Base-by-base conservation (phyloP, 2,113 vertebrate genomes). In the Thalassoma bifasciatum region DNA sequence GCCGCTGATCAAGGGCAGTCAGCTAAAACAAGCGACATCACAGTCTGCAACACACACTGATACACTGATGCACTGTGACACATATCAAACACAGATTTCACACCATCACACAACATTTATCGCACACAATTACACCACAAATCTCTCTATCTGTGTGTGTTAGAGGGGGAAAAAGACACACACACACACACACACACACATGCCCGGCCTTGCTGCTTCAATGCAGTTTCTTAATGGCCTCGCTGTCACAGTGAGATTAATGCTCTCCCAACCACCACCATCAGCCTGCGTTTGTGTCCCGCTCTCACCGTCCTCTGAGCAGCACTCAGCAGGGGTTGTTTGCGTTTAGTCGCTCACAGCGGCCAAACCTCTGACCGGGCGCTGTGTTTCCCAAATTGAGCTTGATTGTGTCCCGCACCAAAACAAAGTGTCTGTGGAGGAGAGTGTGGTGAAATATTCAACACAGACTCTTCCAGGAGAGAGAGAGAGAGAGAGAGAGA, bases 191-290 rank as follows among this genome's bases (percentile, higher is more conserved):
- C 42, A 67, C 64, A 61, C 44, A 66, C 37, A 19, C 49, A 78
- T 7, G n/a, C 49, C 10, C 47, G 19, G 72, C 11, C 47, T 74
- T 68, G 64, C 81, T 58, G 80, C 81, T 54, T 69, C 60, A 0
- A 21, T 82, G 82, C 58, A 81, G 77, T 77, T 81, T 79, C 67
- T 50, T 86, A 90, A 88, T 84, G 85, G 82, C 49, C 47, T 60
- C 50, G 71, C 85, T 86, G 86, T 91, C 88, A 91, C 23, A 53
- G 75, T 72, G 83, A 89, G 88, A 88, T 89, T 83, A 86, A 92
- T 89, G 66, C 44, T 70, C 77, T 85, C 56, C 65, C 53, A 49
- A 37, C 82, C 34, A 50, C 75, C 38, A 50, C 77, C 74, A 86
- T 89, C 85, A 73, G 80, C 86, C 70, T 65, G 81, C 58, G 74